Conservation (phyloP, 2,888 invertebrate species). For the Apotomis turbidana region DNA sequence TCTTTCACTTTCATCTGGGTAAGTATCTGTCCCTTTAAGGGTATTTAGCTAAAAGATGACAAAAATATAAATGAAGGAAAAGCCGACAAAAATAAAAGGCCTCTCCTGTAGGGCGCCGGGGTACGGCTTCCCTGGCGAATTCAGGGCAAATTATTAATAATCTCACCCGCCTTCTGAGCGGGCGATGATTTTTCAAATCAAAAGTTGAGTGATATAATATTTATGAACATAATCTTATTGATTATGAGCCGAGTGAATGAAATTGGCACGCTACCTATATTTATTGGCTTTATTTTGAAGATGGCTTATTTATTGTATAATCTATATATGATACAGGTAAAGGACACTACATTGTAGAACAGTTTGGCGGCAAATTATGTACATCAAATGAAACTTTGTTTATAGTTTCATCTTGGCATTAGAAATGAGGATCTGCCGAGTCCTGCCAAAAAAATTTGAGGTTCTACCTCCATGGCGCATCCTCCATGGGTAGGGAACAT, state of each 20-base stretch:
- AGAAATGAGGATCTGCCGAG: no score
- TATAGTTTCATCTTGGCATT: no score
- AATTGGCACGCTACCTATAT: neutral
- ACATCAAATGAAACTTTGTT: no score
- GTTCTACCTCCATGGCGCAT: no score
- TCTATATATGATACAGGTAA: no score
- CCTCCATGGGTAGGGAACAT: no score
- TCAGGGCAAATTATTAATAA: constrained; percentile 77
- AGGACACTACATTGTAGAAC: no score
- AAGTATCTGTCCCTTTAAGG: constrained; percentile 8
- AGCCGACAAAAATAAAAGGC: constrained; percentile 66
- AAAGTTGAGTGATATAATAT: constrained; percentile 48
- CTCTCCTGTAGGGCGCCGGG: constrained; percentile 75
- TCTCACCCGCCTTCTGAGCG: constrained; percentile 66
- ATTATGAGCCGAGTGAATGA: constrained; percentile 4
- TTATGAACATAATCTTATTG: constrained; percentile 28
- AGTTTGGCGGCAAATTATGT: no score
- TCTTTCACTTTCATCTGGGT: neutral
- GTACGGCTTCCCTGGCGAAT: constrained; percentile 70
- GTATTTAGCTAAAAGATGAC: constrained; percentile 21
- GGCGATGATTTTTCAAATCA: constrained; percentile 68
- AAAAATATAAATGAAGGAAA: constrained; percentile 19
- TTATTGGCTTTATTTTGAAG: neutral
- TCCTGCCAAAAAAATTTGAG: no score
- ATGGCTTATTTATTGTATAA: no score